Conservation (phyloP, 2,888 invertebrate genomes). For the Meandrusa payeni region DNA sequence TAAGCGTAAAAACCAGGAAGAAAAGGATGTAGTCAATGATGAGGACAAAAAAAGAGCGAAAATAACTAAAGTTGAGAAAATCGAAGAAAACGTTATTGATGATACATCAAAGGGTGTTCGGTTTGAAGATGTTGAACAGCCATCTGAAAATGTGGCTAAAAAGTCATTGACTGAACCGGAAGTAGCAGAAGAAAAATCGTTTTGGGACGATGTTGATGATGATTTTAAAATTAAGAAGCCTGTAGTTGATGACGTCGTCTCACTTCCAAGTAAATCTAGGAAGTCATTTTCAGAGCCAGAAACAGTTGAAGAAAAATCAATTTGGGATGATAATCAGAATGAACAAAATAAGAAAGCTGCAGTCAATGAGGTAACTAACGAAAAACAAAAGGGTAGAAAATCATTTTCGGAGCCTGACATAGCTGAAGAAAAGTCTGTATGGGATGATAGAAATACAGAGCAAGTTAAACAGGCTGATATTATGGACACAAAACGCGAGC, state of each 20-base stretch:
- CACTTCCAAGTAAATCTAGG: conserved; percentile 37
- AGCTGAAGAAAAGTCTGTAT: conserved; percentile 45
- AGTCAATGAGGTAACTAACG: conserved; percentile 40
- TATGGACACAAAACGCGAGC: conserved; percentile 26
- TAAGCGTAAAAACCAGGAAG: conserved; percentile 42
- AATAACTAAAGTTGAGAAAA: conserved; percentile 44
- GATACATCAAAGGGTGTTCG: conserved; percentile 42
- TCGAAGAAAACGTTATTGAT: conserved; percentile 48
- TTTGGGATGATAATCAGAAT: conserved; percentile 64
- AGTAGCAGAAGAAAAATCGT: conserved; percentile 52
- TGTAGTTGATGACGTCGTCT: conserved; percentile 42
- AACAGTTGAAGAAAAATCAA: conserved; percentile 52
- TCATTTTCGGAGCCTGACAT: conserved; percentile 36
- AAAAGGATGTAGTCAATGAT: conserved; percentile 45
- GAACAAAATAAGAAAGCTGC: conserved; percentile 42
- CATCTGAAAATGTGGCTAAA: conserved; percentile 27
- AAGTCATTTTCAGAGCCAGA: conserved; percentile 52
- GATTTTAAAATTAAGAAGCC: conserved; percentile 42
- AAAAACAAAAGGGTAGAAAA: conserved; percentile 36
- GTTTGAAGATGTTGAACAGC: conserved; percentile 41
- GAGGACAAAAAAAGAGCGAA: conserved; percentile 43
- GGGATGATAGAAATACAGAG: conserved; percentile 42
- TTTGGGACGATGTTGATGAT: conserved; percentile 57
- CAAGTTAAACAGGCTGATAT: conserved; percentile 36
- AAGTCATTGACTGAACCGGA: conserved; percentile 52